phyloP scores from a whole-genome alignment of 1,140 invertebrate genomes.

The Platorchestia sp. region DNA sequence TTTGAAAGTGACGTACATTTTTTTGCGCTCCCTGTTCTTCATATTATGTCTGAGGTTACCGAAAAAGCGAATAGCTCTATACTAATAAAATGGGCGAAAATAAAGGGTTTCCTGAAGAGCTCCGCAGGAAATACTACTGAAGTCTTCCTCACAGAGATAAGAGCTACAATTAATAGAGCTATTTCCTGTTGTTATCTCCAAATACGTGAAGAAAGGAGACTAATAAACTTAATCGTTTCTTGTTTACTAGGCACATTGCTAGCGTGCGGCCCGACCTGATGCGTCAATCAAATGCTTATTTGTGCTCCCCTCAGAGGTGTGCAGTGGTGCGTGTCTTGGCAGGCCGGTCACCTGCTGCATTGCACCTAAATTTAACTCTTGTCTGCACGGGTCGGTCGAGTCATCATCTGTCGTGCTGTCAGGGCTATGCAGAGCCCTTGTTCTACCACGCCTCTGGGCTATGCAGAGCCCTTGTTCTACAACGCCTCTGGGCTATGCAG shows the following conservation, averaged over 20 bases:
- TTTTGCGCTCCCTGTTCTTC: no score
- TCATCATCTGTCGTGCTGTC: background rate
- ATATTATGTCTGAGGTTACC: no score
- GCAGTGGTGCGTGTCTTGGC: background rate
- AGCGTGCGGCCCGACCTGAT: background rate
- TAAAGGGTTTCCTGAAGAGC: background rate
- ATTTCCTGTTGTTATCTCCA: background rate
- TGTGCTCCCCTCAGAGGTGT: background rate
- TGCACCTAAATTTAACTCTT: background rate
- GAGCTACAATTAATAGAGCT: background rate
- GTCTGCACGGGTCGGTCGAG: background rate
- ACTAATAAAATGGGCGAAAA: background rate
- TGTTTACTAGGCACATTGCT: background rate
- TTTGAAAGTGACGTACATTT: no score
- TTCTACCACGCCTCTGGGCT: no score
- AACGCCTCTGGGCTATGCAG: no score
- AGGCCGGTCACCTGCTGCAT: background rate
- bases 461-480: background rate
- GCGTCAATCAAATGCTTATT: background rate
- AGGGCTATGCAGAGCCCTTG: background rate
- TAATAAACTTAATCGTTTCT: background rate
- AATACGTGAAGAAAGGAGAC: background rate
- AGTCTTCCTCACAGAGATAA: background rate
- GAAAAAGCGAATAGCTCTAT: no score
- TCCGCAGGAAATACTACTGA: background rate